Evolutionary conservation across 1,140 invertebrate genomes (phyloP).

Genomic region (Lanistes nyassanus): DNA sequence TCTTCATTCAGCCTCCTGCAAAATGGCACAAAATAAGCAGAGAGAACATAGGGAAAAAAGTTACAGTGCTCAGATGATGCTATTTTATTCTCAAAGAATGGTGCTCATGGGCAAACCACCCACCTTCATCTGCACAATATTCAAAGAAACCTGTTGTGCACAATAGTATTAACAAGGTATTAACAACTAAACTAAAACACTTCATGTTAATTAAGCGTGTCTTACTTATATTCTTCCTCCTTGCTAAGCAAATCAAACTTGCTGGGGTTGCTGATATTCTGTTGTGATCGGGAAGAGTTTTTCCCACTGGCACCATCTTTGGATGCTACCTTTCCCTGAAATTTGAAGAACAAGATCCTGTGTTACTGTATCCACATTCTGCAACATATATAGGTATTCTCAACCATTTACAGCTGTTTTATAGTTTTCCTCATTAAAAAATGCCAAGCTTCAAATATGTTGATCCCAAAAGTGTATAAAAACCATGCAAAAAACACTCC

Average conservation of each 20-base stretch:
- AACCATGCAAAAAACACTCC: too few relatives aligned
- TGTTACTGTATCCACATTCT: too few relatives aligned
- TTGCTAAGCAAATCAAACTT: conserved; percentile 46
- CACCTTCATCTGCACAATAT: too few relatives aligned
- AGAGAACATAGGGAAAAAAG: conserved; percentile 10
- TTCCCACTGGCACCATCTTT: conserved; percentile 27
- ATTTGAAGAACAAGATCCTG: too few relatives aligned
- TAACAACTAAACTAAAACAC: not conserved
- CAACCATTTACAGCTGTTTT: too few relatives aligned
- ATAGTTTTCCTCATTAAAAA: too few relatives aligned
- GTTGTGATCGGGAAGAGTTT: conserved; percentile 28
- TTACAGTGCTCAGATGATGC: too few relatives aligned
- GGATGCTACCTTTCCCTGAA: conserved; percentile 25
- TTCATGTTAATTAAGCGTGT: not conserved
- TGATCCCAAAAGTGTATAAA: too few relatives aligned
- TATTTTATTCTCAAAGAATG: too few relatives aligned
- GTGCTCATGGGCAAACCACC: too few relatives aligned
- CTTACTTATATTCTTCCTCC: conserved; percentile 63
- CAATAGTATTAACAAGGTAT: not conserved
- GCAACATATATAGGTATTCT: too few relatives aligned
- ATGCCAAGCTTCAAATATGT: too few relatives aligned
- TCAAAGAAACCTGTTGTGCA: not conserved
- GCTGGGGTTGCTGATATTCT: conserved; percentile 9
- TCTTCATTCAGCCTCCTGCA: conserved; percentile 64
- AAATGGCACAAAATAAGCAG: conserved; percentile 24